Conservation (phyloP, 2,888 invertebrate species). For the Parascotia fuliginaria region DNA sequence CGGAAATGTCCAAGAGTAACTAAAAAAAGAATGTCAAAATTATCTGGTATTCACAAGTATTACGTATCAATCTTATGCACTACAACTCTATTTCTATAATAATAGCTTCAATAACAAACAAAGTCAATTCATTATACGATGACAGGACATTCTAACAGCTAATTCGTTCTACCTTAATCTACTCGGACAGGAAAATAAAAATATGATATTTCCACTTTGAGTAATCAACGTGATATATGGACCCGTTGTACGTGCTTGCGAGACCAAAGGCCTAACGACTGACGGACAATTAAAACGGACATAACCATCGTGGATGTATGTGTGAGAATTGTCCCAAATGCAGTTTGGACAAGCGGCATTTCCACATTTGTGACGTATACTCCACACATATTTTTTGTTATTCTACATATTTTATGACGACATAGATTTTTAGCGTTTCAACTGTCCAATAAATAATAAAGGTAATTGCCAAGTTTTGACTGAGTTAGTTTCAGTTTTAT, state of each 20-base stretch:
- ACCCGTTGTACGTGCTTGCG: constrained; percentile 55
- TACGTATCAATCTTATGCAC: too few relatives aligned
- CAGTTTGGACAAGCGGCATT: constrained; percentile 35
- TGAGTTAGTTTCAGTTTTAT: neutral
- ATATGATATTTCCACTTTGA: constrained; percentile 65
- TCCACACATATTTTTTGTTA: neutral
- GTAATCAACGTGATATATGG: constrained; percentile 69
- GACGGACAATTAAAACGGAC: constrained; percentile 68
- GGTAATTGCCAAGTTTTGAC: neutral
- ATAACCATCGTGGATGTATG: constrained; percentile 21
- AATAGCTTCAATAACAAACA: neutral
- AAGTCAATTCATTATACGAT: constrained; percentile 8
- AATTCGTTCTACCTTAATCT: constrained; percentile 44
- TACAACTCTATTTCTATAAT: neutral
- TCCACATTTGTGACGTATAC: constrained; percentile 19
- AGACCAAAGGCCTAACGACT: constrained; percentile 56
- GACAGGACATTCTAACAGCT: constrained; percentile 21
- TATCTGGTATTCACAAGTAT: too few relatives aligned
- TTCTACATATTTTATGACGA: neutral
- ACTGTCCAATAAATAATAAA: neutral
- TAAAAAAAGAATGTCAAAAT: too few relatives aligned
- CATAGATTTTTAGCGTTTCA: neutral
- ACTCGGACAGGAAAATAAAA: constrained; percentile 52
- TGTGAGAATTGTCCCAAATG: constrained; percentile 33
- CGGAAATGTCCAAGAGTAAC: too few relatives aligned